Base-by-base conservation (phyloP, 2,888 invertebrate species). In the Cantharis lateralis region DNA sequence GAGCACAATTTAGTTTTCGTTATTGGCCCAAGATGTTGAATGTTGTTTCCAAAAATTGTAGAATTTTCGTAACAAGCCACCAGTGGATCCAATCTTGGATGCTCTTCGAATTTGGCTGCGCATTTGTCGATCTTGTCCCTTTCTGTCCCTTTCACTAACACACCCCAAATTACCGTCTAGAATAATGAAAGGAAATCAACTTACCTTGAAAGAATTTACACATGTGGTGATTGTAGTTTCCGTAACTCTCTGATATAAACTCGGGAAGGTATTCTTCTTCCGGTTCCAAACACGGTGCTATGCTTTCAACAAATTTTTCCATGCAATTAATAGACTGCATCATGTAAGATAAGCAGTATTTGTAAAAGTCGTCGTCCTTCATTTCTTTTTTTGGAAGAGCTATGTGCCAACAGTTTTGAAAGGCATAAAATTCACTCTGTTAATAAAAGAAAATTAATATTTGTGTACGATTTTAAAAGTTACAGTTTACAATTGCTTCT, bases 161-260 rank as follows among this genome's bases (percentile, higher is more conserved):
- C 7, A 2, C 9, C n/a, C n/a, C 48, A 48, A n/a, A n/a, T 48
- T 48, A n/a, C n/a, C 7, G 7, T n/a, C n/a, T 1, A n/a, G 48
- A 48, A 48, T n/a, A 2, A 48, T n/a, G 4, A 7, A n/a, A 32
- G 66, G 7, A 72, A 68, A 26, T 15, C 18, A 11, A 28, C 69
- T 72, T 32, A 16, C 63, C 69, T 69, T 64, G n/a, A 10, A 62
- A 62, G 13, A 24, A 26, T 73, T 68, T 70, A 26, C 76, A 77
- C 11, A 70, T 18, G 24, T 77, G 18, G 10, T 77, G 76, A 15
- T 77, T 73, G 66, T 77, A 74, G 13, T 69, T 66, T 20, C 71
- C 74, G 24, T 74, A 77, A 64, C 63, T 71, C 16, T 71, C 71
- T 3, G 69, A n/a, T 20, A 77, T 68, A 61, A 77, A 77, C 10